Evolutionary conservation across 2,888 invertebrate genomes (phyloP).

Genomic region (Lasioglossum zephyrum): DNA sequence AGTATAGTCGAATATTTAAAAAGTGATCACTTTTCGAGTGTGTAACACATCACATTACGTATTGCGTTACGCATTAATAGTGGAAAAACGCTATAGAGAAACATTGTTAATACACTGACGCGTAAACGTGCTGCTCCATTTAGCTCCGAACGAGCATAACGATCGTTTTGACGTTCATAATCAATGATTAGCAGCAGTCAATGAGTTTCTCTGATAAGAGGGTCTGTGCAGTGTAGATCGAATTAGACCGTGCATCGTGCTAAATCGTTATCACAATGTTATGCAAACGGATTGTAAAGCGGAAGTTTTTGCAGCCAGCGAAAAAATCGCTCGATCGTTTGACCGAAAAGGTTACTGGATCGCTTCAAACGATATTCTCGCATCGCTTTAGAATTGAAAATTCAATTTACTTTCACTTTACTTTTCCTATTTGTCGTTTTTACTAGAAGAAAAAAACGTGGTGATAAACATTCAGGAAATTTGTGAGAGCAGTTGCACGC

Average conservation of each 20-base stretch:
- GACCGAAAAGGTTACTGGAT: background rate
- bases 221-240: background rate
- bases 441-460: background rate
- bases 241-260: background rate
- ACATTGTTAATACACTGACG: too few species aligned
- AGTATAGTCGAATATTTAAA: too few species aligned
- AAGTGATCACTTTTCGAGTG: too few species aligned
- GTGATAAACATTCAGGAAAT: background rate
- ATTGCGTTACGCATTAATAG: too few species aligned
- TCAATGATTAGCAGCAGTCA: slow-evolving; percentile 25
- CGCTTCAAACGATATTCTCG: background rate
- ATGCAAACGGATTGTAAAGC: slow-evolving; percentile 6
- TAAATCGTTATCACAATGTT: slow-evolving; percentile 21
- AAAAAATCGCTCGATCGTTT: background rate
- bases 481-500: too few species aligned
- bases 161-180: slow-evolving; percentile 17
- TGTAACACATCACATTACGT: too few species aligned
- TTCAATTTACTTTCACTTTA: background rate
- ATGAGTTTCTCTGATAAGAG: slow-evolving; percentile 34
- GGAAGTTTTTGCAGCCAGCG: background rate
- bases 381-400: background rate
- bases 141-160: background rate
- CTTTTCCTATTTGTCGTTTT: background rate
- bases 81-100: too few species aligned
- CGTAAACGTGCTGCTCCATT: background rate